Conservation (phyloP, 1,140 invertebrate species). For the Globodera ellingtonae region DNA sequence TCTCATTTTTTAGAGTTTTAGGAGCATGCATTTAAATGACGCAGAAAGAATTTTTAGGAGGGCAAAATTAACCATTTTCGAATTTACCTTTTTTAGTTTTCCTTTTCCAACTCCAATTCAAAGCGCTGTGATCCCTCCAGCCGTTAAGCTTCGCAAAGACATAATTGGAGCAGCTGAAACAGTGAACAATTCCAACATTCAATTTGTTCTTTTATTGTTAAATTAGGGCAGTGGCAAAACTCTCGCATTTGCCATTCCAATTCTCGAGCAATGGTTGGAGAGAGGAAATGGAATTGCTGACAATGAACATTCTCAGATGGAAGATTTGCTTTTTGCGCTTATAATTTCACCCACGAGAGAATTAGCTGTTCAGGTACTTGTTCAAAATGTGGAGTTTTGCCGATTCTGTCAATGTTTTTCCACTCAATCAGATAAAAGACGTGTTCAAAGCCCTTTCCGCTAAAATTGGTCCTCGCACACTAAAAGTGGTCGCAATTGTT, state of each 20-base stretch:
- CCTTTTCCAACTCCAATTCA: conserved; percentile 81
- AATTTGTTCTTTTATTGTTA: conserved; percentile 12
- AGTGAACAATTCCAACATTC: conserved; percentile 17
- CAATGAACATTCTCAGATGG: conserved; percentile 11
- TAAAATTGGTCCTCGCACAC: neutral
- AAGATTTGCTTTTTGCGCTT: conserved; percentile 70
- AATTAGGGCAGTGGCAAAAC: conserved; percentile 89
- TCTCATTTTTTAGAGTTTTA: too few relatives aligned
- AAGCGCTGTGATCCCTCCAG: conserved; percentile 77
- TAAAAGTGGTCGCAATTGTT: conserved; percentile 37
- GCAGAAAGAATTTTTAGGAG: too few relatives aligned
- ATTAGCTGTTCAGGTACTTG: conserved; percentile 82
- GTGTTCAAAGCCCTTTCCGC: conserved; percentile 33
- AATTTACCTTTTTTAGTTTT: conserved; percentile 70
- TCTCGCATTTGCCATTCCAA: conserved; percentile 90
- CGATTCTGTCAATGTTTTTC: conserved; percentile 62
- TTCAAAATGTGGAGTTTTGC: conserved; percentile 1
- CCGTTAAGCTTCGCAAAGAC: conserved; percentile 82
- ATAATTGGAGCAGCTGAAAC: conserved; percentile 94
- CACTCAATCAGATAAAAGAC: conserved; percentile 75
- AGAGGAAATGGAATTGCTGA: neutral
- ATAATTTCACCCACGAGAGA: conserved; percentile 92
- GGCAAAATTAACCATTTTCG: too few relatives aligned
- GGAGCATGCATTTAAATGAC: too few relatives aligned
- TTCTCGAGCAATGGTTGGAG: conserved; percentile 78